Conservation (phyloP, 37 sponge, comb jelly and placozoan genomes). For the Bolinopsis microptera region DNA sequence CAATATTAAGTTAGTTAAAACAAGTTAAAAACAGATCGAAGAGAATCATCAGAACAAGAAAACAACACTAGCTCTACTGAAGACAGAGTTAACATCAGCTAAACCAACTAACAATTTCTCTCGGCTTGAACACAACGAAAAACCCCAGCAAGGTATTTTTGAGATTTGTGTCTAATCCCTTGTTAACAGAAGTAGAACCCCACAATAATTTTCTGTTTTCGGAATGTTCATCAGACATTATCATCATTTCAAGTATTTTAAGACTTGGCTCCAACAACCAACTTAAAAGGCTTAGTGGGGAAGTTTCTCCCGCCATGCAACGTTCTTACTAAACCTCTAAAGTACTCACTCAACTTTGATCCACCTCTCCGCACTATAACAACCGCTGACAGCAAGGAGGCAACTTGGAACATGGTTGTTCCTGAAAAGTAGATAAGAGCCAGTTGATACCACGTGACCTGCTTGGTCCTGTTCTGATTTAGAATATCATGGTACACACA, state of each 20-base stretch:
- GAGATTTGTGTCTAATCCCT: too few species aligned
- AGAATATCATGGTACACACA: background rate
- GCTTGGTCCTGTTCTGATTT: background rate
- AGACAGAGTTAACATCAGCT: background rate
- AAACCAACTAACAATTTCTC: too few species aligned
- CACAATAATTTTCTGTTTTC: too few species aligned
- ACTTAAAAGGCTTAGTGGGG: too few species aligned
- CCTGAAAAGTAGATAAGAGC: constrained; percentile 34
- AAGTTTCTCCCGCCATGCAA: background rate
- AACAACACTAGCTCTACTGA: background rate
- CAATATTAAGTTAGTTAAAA: background rate
- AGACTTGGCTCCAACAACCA: too few species aligned
- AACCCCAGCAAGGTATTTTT: too few species aligned
- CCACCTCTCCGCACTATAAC: background rate
- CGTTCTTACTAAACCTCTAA: background rate
- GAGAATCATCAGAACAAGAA: background rate
- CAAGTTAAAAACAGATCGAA: background rate
- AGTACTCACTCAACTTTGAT: background rate
- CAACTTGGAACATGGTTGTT: background rate
- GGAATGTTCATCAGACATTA: too few species aligned
- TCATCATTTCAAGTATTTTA: too few species aligned
- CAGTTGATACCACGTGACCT: background rate
- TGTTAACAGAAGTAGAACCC: too few species aligned
- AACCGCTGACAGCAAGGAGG: background rate
- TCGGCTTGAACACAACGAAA: too few species aligned